Percentiles rank a stretch among this genome's conserved stretches.
Evolutionary conservation across 2,113 vertebrate species (phyloP).

Genomic region (Oriolus oriolus): DNA sequence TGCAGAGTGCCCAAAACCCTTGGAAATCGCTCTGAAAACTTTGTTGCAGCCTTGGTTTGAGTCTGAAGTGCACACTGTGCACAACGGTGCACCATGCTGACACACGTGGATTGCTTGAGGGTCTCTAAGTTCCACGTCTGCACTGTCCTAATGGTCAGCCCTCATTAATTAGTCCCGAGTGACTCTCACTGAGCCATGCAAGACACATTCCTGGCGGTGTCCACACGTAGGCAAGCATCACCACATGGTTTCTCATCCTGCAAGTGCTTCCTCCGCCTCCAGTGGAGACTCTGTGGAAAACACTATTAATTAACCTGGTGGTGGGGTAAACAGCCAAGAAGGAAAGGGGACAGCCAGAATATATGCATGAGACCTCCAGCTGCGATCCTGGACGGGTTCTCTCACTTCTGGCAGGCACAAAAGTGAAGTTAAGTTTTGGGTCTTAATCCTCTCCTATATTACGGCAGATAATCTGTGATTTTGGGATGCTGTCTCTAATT

Average conservation of each 20-base stretch:
- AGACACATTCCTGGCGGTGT: background rate
- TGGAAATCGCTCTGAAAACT: background rate
- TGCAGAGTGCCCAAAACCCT: background rate
- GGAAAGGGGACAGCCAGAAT: background rate
- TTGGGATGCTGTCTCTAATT: background rate
- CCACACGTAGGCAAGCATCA: background rate
- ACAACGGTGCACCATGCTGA: rapidly evolving
- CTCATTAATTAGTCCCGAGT: background rate
- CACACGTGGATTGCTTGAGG: background rate
- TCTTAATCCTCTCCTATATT: background rate
- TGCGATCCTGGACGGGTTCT: background rate
- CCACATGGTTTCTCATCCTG: background rate
- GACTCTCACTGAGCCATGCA: background rate
- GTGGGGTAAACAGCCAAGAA: background rate
- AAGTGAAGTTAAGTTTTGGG: background rate
- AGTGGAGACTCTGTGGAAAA: background rate
- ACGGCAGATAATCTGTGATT: background rate
- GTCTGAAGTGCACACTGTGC: background rate
- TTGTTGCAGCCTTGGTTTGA: background rate
- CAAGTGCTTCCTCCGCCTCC: background rate
- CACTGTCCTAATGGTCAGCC: background rate
- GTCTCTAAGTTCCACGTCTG: background rate
- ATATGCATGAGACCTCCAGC: background rate
- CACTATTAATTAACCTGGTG: background rate
- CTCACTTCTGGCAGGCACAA: background rate